Conservation (phyloP, 2,888 invertebrate species). For the Koerneria pararmatus region DNA sequence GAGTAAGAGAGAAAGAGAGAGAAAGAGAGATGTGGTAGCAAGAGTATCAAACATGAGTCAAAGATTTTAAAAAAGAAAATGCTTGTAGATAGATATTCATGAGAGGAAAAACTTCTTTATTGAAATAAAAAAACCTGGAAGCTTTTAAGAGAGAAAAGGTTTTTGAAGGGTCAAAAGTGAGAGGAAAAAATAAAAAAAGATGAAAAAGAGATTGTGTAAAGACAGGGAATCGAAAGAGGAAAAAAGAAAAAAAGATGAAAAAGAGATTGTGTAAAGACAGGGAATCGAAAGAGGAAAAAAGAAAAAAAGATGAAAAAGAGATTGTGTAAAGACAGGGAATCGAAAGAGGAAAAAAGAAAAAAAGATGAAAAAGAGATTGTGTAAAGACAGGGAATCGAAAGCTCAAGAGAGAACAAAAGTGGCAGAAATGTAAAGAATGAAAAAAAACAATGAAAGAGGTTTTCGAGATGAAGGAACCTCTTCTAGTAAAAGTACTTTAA, state of each 20-base stretch:
- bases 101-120: too few species aligned
- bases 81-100: too few species aligned
- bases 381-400: background rate
- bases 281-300: background rate
- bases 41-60: too few species aligned
- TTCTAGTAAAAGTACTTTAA: background rate
- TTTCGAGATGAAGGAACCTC: too few species aligned
- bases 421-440: background rate
- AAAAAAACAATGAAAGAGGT: background rate
- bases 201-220: background rate
- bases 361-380: background rate
- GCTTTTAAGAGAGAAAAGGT: background rate
- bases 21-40: constrained; percentile 12
- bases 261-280: background rate
- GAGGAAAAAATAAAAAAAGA: background rate
- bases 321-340: background rate
- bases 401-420: background rate
- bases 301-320: background rate
- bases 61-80: too few species aligned
- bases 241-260: constrained; percentile 6
- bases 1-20: background rate
- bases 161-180: background rate
- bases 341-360: background rate
- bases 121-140: constrained; percentile 1
- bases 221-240: background rate